These are phyloP conservation scores for Clanis bilineata DNA, from an alignment of 2,888 invertebrate genomes.

Conservation along the genomic window DNA sequence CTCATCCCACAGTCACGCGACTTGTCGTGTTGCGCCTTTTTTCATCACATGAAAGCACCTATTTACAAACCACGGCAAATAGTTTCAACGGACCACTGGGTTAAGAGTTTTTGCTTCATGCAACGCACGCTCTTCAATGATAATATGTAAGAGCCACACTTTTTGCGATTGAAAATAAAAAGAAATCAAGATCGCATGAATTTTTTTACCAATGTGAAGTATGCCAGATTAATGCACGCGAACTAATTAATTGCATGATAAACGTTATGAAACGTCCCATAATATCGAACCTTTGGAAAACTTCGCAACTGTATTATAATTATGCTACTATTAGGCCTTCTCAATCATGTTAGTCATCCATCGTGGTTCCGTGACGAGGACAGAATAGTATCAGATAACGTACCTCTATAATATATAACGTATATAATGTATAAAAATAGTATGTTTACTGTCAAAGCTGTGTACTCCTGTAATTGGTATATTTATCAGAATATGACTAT, in stretches of 20 bases:
- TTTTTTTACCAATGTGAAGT: neutral
- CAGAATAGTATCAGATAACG: too few species aligned
- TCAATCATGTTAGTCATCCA: too few species aligned
- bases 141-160: slow-evolving; percentile 1
- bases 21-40: slow-evolving; percentile 68
- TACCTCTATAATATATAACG: too few species aligned
- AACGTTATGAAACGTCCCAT: neutral
- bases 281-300: neutral
- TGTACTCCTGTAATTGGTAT: too few species aligned
- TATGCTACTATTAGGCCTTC: too few species aligned
- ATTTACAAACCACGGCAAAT: slow-evolving; percentile 65
- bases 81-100: slow-evolving; percentile 71
- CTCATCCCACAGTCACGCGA: slow-evolving; percentile 65
- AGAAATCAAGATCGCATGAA: slow-evolving; percentile 4
- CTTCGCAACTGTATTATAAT: too few species aligned
- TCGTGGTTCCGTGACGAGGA: too few species aligned
- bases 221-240: neutral
- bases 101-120: slow-evolving; percentile 59
- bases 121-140: slow-evolving; percentile 24
- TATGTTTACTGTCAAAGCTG: too few species aligned
- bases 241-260: neutral
- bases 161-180: neutral
- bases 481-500: too few species aligned
- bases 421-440: too few species aligned
- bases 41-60: slow-evolving; percentile 71